Conservation (phyloP, 1,140 invertebrate species). For the Brachionus angularis region DNA sequence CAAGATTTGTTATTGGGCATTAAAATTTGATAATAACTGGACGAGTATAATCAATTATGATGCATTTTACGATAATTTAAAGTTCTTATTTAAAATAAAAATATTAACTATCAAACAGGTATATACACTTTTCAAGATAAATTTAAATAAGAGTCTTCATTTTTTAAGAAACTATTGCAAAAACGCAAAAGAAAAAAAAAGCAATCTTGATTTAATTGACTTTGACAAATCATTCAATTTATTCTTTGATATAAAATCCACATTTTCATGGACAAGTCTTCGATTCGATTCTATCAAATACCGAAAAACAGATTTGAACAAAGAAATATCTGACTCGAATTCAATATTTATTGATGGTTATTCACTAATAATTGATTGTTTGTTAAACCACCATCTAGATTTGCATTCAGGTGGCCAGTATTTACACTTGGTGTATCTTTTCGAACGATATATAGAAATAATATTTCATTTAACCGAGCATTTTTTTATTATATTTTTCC, state of each 20-base stretch:
- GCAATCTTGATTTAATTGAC: no score
- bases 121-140: no score
- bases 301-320: background rate
- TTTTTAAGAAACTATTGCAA: no score
- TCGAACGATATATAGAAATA: background rate
- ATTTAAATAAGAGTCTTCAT: no score
- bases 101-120: no score
- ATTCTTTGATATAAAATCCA: background rate
- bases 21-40: no score
- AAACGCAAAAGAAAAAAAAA: no score
- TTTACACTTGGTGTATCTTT: constrained; percentile 21
- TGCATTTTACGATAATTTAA: no score
- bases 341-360: constrained; percentile 16
- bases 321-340: constrained; percentile 18
- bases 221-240: no score
- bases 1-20: no score
- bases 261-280: background rate
- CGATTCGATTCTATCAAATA: background rate
- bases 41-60: no score
- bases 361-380: constrained; percentile 1
- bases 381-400: constrained; percentile 7
- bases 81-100: no score
- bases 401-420: constrained; percentile 11
- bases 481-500: constrained; percentile 8
- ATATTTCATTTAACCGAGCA: background rate